Percentiles rank a stretch among this genome's conserved stretches.
Conservation (phyloP, 2,113 vertebrate species). For the Aegypius monachus region DNA sequence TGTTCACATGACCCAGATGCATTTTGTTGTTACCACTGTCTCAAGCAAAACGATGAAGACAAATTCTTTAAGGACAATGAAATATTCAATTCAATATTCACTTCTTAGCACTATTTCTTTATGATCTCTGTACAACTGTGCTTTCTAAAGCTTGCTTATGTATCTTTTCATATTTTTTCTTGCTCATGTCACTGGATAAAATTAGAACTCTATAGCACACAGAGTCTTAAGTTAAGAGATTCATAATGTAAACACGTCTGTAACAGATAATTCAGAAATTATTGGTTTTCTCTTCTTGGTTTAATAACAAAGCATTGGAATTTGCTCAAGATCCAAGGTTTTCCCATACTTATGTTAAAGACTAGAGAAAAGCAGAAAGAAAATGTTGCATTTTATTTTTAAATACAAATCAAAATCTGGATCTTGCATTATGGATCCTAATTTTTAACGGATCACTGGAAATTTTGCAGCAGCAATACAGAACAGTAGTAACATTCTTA, state of each 20-base stretch:
- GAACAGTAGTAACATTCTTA: not conserved
- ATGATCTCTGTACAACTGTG: not conserved
- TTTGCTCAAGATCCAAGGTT: not conserved
- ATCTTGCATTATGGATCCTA: not conserved
- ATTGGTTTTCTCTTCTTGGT: not conserved
- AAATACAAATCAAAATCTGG: not conserved
- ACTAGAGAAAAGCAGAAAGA: not conserved
- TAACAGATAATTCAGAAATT: constrained; percentile 21
- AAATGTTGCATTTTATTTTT: not conserved
- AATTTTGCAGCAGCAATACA: not conserved
- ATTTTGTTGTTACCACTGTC: not conserved
- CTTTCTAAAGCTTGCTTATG: not conserved
- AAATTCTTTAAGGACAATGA: not conserved
- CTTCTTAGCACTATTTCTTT: not conserved
- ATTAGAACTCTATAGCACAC: not conserved
- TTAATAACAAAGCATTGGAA: constrained; percentile 9
- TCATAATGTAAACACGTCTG: constrained; percentile 1
- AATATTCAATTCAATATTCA: not conserved
- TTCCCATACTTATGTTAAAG: not conserved
- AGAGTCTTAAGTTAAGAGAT: not conserved
- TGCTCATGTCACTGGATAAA: not conserved
- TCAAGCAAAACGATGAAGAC: not conserved
- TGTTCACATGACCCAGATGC: not conserved
- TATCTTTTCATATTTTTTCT: not conserved
- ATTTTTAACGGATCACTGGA: not conserved